phyloP scores from a whole-genome alignment of 2,888 invertebrate genomes.

The Sympetrum striolatum region DNA sequence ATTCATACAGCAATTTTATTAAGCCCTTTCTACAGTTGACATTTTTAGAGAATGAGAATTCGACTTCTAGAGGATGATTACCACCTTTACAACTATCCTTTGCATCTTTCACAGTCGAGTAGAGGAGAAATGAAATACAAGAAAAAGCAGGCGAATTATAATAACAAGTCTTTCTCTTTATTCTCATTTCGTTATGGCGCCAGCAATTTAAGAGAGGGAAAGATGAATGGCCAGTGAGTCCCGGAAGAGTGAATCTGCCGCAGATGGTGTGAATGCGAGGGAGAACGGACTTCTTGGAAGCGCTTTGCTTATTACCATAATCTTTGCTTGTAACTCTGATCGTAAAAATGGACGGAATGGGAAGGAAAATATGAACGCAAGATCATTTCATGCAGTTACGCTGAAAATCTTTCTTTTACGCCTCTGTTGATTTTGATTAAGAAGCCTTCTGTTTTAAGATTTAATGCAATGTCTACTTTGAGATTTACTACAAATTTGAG shows the following conservation, averaged over 20 bases:
- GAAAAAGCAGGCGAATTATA: neutral
- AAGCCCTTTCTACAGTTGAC: too few species aligned
- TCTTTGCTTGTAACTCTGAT: neutral
- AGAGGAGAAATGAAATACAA: neutral
- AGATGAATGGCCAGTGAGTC: neutral
- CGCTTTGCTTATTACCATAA: neutral
- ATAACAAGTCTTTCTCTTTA: neutral
- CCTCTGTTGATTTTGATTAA: too few species aligned
- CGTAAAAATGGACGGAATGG: slow-evolving; percentile 7
- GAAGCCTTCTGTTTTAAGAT: too few species aligned
- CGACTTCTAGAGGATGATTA: too few species aligned
- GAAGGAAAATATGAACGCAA: slow-evolving; percentile 4
- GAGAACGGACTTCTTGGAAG: too few species aligned
- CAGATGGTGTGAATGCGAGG: neutral
- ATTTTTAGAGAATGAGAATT: too few species aligned
- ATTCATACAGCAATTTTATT: too few species aligned
- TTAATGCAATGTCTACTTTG: too few species aligned
- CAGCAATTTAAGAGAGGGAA: neutral
- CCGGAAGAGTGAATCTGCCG: neutral
- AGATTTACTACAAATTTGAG: too few species aligned
- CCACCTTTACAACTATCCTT: too few species aligned
- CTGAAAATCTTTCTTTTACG: too few species aligned
- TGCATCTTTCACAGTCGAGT: neutral
- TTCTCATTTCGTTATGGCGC: neutral
- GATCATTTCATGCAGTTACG: neutral